phyloP scores from a whole-genome alignment of 2,888 invertebrate species.

The Phymatocera aterrima region DNA sequence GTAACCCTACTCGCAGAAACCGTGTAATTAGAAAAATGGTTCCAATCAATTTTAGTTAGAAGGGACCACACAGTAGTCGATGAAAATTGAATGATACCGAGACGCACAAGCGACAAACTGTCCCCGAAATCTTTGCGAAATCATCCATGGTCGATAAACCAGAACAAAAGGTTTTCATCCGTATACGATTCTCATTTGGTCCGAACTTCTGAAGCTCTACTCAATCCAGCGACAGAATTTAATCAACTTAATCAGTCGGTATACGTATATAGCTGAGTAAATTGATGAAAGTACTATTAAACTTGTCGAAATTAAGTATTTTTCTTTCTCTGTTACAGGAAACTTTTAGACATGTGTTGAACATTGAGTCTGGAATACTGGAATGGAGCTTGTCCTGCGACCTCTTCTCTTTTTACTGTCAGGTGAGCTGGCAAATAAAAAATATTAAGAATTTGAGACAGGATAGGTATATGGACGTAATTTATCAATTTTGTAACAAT shows the following conservation, averaged over 20 bases:
- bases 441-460: background rate
- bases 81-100: constrained; percentile 3
- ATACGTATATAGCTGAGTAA: background rate
- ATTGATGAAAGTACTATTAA: background rate
- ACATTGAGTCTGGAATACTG: constrained; percentile 62
- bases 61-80: constrained; percentile 2
- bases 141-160: background rate
- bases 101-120: background rate
- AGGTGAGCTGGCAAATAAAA: constrained; percentile 60
- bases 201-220: background rate
- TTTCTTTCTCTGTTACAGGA: constrained; percentile 59
- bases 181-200: background rate
- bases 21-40: constrained; percentile 28
- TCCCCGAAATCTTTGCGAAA: background rate
- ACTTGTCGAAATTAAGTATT: background rate
- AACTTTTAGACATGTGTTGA: constrained; percentile 70
- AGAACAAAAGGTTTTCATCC: background rate
- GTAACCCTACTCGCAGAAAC: background rate
- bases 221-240: background rate
- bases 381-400: constrained; percentile 66
- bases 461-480: too few species aligned
- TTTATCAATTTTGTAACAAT: background rate
- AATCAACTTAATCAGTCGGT: background rate
- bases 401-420: constrained; percentile 68
- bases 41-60: constrained; percentile 26